phyloP scores from a whole-genome alignment of 2,888 invertebrate genomes.

The Tipula vernalis region DNA sequence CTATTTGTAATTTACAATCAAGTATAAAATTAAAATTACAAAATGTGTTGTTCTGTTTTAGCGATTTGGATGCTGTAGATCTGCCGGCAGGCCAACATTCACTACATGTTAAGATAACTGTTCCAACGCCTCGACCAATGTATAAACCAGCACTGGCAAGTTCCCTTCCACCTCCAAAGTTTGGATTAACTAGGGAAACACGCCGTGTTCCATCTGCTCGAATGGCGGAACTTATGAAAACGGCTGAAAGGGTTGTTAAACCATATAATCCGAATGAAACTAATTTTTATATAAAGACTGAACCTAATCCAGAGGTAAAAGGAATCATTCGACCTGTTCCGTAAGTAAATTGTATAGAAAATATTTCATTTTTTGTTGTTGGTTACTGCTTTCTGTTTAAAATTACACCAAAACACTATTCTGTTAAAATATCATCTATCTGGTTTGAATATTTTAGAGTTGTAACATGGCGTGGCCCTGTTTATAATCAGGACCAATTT shows the following conservation, averaged over 20 bases:
- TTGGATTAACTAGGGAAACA: no score
- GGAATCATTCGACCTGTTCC: background rate
- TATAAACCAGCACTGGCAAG: no score
- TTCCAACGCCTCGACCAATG: no score
- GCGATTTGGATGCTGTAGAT: background rate
- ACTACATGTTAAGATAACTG: no score
- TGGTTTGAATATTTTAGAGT: background rate
- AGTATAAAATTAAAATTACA: background rate
- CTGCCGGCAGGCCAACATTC: no score
- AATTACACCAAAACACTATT: no score
- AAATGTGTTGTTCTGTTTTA: background rate
- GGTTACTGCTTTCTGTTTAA: no score
- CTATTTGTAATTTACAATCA: background rate
- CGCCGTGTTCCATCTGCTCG: background rate
- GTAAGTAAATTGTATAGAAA: background rate
- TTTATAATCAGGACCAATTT: no score
- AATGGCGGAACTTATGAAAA: background rate
- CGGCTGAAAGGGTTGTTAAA: background rate
- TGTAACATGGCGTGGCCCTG: background rate
- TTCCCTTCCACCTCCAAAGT: no score
- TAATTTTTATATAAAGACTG: background rate
- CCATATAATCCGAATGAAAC: background rate
- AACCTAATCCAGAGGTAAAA: no score
- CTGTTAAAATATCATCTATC: no score
- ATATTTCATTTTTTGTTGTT: background rate